Evolutionary conservation across 2,113 vertebrate genomes (phyloP), one percentile per base, ranked within the genome.

Genomic region (Ictidomys tridecemlineatus): DNA sequence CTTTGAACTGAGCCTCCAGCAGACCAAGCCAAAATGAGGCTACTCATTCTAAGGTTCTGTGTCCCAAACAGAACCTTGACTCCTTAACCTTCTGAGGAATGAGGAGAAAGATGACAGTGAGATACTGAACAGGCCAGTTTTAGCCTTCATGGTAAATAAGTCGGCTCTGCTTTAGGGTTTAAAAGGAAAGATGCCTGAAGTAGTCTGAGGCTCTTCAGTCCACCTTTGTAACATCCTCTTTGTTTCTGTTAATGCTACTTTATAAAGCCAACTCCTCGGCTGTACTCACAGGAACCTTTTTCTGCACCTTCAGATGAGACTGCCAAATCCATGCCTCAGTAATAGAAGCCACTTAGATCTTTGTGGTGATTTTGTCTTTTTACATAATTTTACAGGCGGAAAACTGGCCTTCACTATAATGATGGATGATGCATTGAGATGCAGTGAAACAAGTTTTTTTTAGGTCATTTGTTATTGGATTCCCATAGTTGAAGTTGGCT

Each of bases 361-460:
- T 24, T 65, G 28, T 70, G 37, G 28, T 77, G 39, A 26, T 42
- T 72, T 77, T 85, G 2, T 51, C 4, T 73, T 74, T 92, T 56
- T 13, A 65, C 8, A 53, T 9, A 48, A 7, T 24, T 97, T 96
- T 96, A 58, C 11, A 42, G 24, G 1, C 37, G 39, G 65, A 63
- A n/a, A 97, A 85, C 51, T 37, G 28, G 77, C 95, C 34, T 94
- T 88, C 90, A 82, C 69, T 97, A 39, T 77, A 97, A 93, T 51
- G 9, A 84, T 11, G 89, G 51, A 95, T 80, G 30, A 58, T 94
- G 3, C 37, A 97, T 91, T 82, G 96, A 76, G 14, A 18, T 89
- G 34, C 30, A 63, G 53, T 86, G 97, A 96, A 98, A 96, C 91
- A 86, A 82, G 14, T 9, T 56, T 95, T 8, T 51, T 93, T 61